Conservation (phyloP, 1,140 invertebrate genomes). For the Bombus cullumanus region DNA sequence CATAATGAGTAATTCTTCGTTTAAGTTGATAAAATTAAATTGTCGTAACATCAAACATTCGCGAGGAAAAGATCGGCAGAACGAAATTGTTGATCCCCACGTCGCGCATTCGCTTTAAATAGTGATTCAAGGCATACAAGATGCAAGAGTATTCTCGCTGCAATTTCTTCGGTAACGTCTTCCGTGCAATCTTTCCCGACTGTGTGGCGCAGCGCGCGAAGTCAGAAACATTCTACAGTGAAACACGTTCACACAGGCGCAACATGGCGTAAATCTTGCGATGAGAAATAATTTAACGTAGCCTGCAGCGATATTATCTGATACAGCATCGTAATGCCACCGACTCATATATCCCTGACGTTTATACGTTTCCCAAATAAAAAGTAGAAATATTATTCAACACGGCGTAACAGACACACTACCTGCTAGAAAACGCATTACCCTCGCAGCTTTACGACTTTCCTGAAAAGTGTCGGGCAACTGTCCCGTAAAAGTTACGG, state of each 20-base stretch:
- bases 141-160: not conserved
- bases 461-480: slow-evolving; percentile 62
- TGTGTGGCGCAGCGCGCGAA: no score
- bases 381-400: slow-evolving; percentile 59
- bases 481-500: slow-evolving; percentile 66
- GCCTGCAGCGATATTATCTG: slow-evolving; percentile 50
- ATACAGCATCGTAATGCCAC: slow-evolving; percentile 34
- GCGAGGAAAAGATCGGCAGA: no score
- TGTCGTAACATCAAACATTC: no score
- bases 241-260: not conserved
- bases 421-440: slow-evolving; percentile 50
- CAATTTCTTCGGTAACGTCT: slow-evolving; percentile 37
- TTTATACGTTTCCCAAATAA: slow-evolving; percentile 61
- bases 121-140: not conserved
- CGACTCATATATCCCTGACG: slow-evolving; percentile 34
- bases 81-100: not conserved
- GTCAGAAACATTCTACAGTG: not conserved
- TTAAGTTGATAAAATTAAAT: no score
- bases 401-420: slow-evolving; percentile 37
- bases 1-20: no score
- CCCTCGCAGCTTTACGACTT: slow-evolving; percentile 63
- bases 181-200: slow-evolving; percentile 6
- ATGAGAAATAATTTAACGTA: slow-evolving; percentile 59
- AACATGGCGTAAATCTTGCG: slow-evolving; percentile 32
- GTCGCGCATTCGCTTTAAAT: not conserved